Conservation (phyloP, 1,140 invertebrate species). For the Drosophila persimilis region DNA sequence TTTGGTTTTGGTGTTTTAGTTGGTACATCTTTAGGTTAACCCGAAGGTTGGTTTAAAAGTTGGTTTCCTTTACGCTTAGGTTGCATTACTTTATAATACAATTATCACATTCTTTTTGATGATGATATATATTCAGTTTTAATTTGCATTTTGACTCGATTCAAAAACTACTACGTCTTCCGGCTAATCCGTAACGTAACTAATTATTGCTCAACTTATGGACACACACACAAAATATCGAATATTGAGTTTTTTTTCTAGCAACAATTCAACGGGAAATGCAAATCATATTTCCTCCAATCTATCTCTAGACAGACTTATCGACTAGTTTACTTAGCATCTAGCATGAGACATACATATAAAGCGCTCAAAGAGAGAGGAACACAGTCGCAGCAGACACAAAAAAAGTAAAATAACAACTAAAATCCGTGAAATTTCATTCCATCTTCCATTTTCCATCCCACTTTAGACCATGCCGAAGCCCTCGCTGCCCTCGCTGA, state of each 20-base stretch:
- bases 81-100: conserved; percentile 79
- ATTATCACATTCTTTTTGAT: conserved; percentile 81
- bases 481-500: conserved; percentile 97
- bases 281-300: conserved; percentile 31
- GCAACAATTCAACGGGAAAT: conserved; percentile 24
- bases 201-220: conserved; percentile 37
- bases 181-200: conserved; percentile 30
- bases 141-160: conserved; percentile 56
- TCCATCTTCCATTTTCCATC: neutral
- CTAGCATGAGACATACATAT: conserved; percentile 41
- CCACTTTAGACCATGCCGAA: conserved; percentile 93
- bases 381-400: conserved; percentile 69
- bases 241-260: conserved; percentile 12
- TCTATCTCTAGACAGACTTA: conserved; percentile 55
- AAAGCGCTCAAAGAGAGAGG: conserved; percentile 66
- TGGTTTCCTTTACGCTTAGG: conserved; percentile 58
- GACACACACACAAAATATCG: conserved; percentile 7
- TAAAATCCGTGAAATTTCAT: conserved; percentile 9
- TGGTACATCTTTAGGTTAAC: conserved; percentile 29
- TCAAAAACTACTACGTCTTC: conserved; percentile 37
- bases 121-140: conserved; percentile 75
- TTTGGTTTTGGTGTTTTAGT: conserved; percentile 22
- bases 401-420: conserved; percentile 20
- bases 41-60: conserved; percentile 47
- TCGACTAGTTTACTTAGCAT: conserved; percentile 42